Base-by-base conservation (phyloP, 2,113 vertebrate genomes). In the Hemiprocne comata region DNA sequence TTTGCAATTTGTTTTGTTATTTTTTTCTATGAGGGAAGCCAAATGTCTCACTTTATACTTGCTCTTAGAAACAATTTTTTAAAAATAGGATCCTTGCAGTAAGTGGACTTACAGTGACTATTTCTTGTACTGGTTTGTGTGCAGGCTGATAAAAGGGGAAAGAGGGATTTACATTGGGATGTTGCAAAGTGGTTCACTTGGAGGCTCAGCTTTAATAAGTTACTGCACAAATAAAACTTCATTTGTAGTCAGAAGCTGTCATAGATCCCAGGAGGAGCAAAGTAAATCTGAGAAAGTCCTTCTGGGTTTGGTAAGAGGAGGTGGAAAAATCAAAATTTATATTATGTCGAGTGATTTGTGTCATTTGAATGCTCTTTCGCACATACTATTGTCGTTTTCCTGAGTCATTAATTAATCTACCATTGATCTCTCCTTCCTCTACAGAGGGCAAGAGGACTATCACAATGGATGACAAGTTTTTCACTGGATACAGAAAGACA, bases 401-500 rank as follows among this genome's bases (percentile, higher is more conserved):
- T 9, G 24, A 53, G 40, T 73, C 65, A 46, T 26, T 75, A 5
- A 61, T 33, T 69, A 50, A 31, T 62, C 50, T 6, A 8, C 65
- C 46, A 34, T 4, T 33, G 77, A 57, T 90, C 28, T 94, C 73
- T 34, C 29, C 55, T 87, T 69, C 66, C 25, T 93, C 53, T 77
- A 31, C 87, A 99, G 99, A 98, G 20, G 98, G 98, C 31, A 97
- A 81, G 72, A 98, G 98, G 31, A 98, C 96, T 13, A 28, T 99
- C 72, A 95, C 5, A 2, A 99, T 99, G 99, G 98, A 99, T 55
- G 98, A 98, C 28, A 92, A 96, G 2, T 99, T 99, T 97, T 99
- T 99, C 92, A 98, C 98, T 1, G 98, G 97, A 28, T 99, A 99
- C 97, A 98, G 99, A 77, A 99, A 96, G 95, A 99, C 99, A 8